A percentile compares a stretch with the other conserved stretches of the same genome.
phyloP scores from a whole-genome alignment of 2,797 vertebrate genomes.

The Gobionotothen gibberifrons region DNA sequence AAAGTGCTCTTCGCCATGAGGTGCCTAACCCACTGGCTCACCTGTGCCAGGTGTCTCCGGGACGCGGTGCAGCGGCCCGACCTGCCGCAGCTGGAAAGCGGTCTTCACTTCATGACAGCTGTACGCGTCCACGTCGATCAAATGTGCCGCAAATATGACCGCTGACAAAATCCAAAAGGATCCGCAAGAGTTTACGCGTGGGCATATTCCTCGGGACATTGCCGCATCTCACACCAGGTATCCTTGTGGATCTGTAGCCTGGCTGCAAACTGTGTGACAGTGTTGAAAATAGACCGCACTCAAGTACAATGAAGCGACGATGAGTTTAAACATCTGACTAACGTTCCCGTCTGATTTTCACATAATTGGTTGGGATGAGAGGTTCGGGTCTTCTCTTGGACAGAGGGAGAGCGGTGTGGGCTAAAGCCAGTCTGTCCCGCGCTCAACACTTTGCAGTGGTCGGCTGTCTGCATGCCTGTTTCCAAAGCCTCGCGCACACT shows the following conservation, averaged over 20 bases:
- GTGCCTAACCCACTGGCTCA: constrained; percentile 74
- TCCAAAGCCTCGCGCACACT: constrained; percentile 62
- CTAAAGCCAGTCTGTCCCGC: constrained; percentile 65
- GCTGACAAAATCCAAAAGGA: constrained; percentile 76
- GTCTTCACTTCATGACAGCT: constrained; percentile 94
- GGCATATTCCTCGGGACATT: constrained; percentile 84
- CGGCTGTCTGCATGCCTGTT: constrained; percentile 65
- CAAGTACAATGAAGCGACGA: constrained; percentile 57
- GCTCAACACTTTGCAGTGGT: constrained; percentile 71
- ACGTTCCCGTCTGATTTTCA: constrained; percentile 71
- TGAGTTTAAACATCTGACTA: constrained; percentile 72
- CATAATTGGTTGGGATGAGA: constrained; percentile 77
- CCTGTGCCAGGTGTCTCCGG: constrained; percentile 91
- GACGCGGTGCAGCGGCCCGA: constrained; percentile 89
- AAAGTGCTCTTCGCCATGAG: background rate
- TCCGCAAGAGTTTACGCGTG: constrained; percentile 78
- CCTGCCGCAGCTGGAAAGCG: constrained; percentile 91
- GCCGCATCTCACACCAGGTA: constrained; percentile 84
- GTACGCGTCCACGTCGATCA: constrained; percentile 75
- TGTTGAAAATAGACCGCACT: constrained; percentile 40
- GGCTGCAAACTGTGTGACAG: constrained; percentile 50
- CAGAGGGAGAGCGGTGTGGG: constrained; percentile 64
- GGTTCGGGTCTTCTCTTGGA: constrained; percentile 61
- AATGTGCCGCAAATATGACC: constrained; percentile 63
- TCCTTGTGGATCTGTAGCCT: constrained; percentile 57